Conservation (phyloP, 2,888 invertebrate genomes). For the Odontocolon sp. region DNA sequence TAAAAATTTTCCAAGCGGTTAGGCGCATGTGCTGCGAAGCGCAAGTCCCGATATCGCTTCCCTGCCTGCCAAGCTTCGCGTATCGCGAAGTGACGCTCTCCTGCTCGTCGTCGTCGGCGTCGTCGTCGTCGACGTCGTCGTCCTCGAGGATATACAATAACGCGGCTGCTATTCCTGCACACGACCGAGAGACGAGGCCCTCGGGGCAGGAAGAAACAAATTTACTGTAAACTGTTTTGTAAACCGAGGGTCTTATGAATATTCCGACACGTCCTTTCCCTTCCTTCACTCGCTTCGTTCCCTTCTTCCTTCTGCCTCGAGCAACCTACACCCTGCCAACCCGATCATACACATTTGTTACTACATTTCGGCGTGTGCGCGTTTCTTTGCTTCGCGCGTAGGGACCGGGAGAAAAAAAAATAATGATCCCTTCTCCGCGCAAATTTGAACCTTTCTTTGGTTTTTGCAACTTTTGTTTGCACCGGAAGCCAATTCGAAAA, state of each 20-base stretch:
- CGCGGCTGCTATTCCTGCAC: slow-evolving; percentile 3
- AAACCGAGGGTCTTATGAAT: slow-evolving; percentile 51
- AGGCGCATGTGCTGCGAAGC: slow-evolving; percentile 66
- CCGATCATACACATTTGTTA: slow-evolving; percentile 4
- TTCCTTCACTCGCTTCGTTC: neutral
- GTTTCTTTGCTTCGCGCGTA: neutral
- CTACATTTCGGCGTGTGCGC: slow-evolving; percentile 10
- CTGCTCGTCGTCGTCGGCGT: neutral
- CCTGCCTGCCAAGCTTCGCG: slow-evolving; percentile 1
- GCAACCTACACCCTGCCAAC: slow-evolving; percentile 15
- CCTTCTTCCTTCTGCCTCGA: neutral
- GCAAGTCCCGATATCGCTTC: slow-evolving; percentile 63
- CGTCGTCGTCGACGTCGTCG: too few relatives aligned
- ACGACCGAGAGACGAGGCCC: slow-evolving; percentile 34
- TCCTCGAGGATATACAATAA: slow-evolving; percentile 6
- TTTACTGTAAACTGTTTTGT: slow-evolving; percentile 67
- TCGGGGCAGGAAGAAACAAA: slow-evolving; percentile 64
- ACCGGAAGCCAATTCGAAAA: too few relatives aligned
- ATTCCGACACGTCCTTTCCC: slow-evolving; percentile 41
- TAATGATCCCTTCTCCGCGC: neutral
- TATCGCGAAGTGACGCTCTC: slow-evolving; percentile 12
- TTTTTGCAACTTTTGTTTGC: too few relatives aligned
- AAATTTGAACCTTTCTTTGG: too few relatives aligned
- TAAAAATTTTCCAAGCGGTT: slow-evolving; percentile 68
- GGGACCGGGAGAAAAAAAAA: neutral